Evolutionary conservation across 1,140 invertebrate genomes (phyloP).

Genomic region (Contarinia nasturtii): DNA sequence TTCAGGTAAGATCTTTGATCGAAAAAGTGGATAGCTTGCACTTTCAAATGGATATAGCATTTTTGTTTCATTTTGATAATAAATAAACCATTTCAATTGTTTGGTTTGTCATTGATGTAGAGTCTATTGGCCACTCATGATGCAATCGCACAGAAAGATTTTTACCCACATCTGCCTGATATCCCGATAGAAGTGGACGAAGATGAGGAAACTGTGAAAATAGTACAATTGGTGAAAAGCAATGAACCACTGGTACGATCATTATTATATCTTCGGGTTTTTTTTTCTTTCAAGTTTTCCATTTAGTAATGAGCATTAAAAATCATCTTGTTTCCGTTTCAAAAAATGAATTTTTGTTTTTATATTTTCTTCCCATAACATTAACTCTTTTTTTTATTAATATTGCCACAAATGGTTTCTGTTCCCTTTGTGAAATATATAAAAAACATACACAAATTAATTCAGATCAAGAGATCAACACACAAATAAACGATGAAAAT

Average conservation of each 20-base stretch:
- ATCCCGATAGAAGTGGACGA: slow-evolving; percentile 75
- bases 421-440: too few relatives aligned
- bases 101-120: slow-evolving; percentile 27
- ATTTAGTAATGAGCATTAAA: background rate
- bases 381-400: too few relatives aligned
- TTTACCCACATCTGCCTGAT: slow-evolving; percentile 76
- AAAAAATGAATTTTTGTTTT: too few relatives aligned
- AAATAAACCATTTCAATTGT: background rate
- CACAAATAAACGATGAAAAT: background rate
- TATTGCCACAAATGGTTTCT: too few relatives aligned
- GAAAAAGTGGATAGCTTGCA: too few relatives aligned
- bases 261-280: background rate
- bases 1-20: slow-evolving; percentile 61
- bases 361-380: too few relatives aligned
- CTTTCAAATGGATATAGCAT: too few relatives aligned
- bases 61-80: slow-evolving; percentile 5
- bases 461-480: background rate
- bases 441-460: background rate
- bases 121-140: slow-evolving; percentile 82
- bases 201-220: slow-evolving; percentile 90
- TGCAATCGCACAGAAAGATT: slow-evolving; percentile 87
- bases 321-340: background rate
- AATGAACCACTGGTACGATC: slow-evolving; percentile 83
- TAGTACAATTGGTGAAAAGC: slow-evolving; percentile 90
- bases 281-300: background rate